Evolutionary conservation across 2,888 invertebrate genomes (phyloP), one percentile per base, ranked within the genome.

Genomic region (Leptinotarsa haldemani): DNA sequence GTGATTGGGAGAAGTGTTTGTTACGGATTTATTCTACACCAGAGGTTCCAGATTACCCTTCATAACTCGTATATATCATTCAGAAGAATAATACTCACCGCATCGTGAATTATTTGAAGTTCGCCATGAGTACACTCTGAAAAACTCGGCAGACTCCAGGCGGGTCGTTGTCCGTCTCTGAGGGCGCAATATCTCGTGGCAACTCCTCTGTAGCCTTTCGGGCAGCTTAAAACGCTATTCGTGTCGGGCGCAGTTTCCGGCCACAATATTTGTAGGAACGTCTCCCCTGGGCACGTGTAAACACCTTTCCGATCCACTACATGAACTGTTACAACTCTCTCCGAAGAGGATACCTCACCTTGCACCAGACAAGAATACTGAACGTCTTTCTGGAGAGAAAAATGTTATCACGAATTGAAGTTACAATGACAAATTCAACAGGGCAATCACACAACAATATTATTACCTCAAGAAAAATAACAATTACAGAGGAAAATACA

Each of bases 111-210:
- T 25, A 65, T 65, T 13, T 72, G 47, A 18, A 82, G 64, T 7
- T 76, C 52, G 25, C 72, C 63, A 66, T 80, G 77, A 30, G 93
- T 88, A 83, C 95, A 95, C 22, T 89, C 89, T 1, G 94, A 93
- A 84, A 94, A 95, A 85, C 95, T 94, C 0, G 95, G 93, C 63
- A 90, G 86, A 80, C 91, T 90, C 95, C 95, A 95, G 77, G 91
- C 91, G 0, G 94, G 92, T 25, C 91, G 92, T 50, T 90, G 91
- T 18, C 90, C 88, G 80, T 91, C 91, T 50, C 88, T 88, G 81
- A 92, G 89, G 56, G 89, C 88, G 81, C 93, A 93, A 48, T 90
- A 87, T 64, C 93, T 86, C 1, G 86, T 85, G 5, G 90, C 89
- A 50, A 87, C 86, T 0, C 90, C 90, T 87, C 74, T 88, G 76